Base-by-base conservation (phyloP, 2,797 vertebrate species). In the Catharus ustulatus region DNA sequence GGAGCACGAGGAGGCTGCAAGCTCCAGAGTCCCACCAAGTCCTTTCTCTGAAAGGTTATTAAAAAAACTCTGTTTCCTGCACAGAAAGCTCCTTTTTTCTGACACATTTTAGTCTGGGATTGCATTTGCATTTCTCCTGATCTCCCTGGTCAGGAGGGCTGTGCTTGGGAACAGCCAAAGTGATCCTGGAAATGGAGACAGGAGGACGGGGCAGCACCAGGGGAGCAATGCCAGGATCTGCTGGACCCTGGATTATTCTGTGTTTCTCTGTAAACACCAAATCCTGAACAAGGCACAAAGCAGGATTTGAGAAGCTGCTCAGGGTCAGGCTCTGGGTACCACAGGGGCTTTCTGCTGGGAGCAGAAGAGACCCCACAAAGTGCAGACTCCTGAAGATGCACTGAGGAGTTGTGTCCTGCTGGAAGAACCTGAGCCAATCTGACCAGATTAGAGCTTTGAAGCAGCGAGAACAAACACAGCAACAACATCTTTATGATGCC, bases 1-100 rank as follows among this genome's bases (percentile, higher is more conserved):
- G 57, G 7, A 62, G 26, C 62, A 46, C 0, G 0, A 61, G 51
- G 21, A 92, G 45, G 13, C 4, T 9, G 40, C 27, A 30, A 54
- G 15, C 19, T 55, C 13, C 20, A 22, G 13, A 43, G 29, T 18
- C 30, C 15, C 43, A 29, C 48, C 30, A 34, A 45, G 16, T 5
- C 75, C 42, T 0, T 30, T 6, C 27, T 40, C 72, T 11, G 27
- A 30, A n/a, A 46, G 23, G 6, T 20, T 43, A 43, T 5, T 40
- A 48, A 26, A 21, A 48, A 29, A 22, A 2, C 12, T 20, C 22
- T 11, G 11, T 4, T 64, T 58, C 24, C 30, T 49, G 63, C 30
- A 21, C 13, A 38, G 11, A 54, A 78, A 42, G 7, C 24, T 6
- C 19, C 0, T 0, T 11, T 59, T 45, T 27, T 11, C 75, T 30